Evolutionary conservation across 2,113 vertebrate species (phyloP).

Genomic region (Scortum barcoo): DNA sequence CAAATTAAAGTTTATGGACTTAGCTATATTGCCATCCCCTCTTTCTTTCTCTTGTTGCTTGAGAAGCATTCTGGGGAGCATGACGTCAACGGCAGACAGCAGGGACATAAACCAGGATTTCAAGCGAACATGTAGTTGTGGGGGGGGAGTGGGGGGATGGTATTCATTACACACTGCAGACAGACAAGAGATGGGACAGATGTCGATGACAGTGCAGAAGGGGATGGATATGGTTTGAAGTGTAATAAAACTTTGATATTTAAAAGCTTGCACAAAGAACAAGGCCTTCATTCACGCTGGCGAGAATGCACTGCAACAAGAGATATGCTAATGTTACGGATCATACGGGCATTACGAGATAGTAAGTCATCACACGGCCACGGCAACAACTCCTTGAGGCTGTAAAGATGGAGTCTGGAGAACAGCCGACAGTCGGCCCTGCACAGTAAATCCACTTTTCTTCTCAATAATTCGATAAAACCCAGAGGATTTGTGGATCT

Average conservation of each 20-base stretch:
- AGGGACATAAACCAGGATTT: conserved; percentile 68
- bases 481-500: conserved; percentile 45
- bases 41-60: conserved; percentile 36
- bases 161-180: conserved; percentile 65
- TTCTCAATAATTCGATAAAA: conserved; percentile 40
- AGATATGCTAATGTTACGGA: conserved; percentile 35
- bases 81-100: conserved; percentile 68
- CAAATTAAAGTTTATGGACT: conserved; percentile 73
- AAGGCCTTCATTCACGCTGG: conserved; percentile 52
- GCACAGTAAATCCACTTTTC: conserved; percentile 30
- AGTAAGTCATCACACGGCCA: background rate
- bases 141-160: no score
- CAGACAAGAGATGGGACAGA: conserved; percentile 64
- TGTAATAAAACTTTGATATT: conserved; percentile 51
- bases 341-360: conserved; percentile 13
- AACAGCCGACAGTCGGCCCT: conserved; percentile 18
- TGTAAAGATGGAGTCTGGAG: conserved; percentile 1
- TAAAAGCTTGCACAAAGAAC: conserved; percentile 51
- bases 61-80: conserved; percentile 58
- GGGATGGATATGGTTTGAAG: conserved; percentile 51
- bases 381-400: background rate
- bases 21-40: conserved; percentile 39
- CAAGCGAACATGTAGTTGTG: conserved; percentile 30
- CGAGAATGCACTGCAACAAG: conserved; percentile 5
- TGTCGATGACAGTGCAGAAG: conserved; percentile 56